A percentile compares a stretch with the other conserved stretches of the same genome.
These are phyloP conservation scores for Sebastes hubbsi DNA, from an alignment of 2,797 vertebrate species.

Conservation along the genomic window DNA sequence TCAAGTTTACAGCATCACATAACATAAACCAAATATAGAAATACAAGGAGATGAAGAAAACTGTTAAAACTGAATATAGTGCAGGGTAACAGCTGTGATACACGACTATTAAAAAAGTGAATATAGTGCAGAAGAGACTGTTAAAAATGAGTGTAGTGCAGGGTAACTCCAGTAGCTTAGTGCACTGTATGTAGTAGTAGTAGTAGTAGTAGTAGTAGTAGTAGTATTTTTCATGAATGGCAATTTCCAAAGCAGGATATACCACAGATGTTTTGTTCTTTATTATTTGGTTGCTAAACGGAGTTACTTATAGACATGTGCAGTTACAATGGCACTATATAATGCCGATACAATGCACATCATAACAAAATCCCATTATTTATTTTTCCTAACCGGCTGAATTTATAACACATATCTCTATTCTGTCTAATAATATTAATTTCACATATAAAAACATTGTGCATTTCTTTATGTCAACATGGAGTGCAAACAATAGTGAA, in stretches of 20 bases:
- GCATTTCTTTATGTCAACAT: neutral
- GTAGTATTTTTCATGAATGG: neutral
- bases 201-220: too few relatives aligned
- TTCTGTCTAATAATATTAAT: neutral
- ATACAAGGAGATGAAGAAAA: too few relatives aligned
- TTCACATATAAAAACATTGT: neutral
- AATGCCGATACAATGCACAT: neutral
- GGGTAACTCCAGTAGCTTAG: too few relatives aligned
- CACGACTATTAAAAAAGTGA: too few relatives aligned
- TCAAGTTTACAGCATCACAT: too few relatives aligned
- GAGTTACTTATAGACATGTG: neutral
- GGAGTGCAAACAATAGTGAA: neutral
- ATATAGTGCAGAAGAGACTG: too few relatives aligned
- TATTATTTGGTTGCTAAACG: neutral
- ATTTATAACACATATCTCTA: neutral
- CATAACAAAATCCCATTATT: neutral
- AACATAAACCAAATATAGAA: too few relatives aligned
- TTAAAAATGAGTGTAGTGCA: too few relatives aligned
- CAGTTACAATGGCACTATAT: neutral
- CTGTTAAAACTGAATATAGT: too few relatives aligned
- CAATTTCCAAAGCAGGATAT: neutral
- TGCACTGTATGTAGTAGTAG: too few relatives aligned
- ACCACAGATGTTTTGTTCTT: neutral
- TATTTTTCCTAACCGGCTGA: neutral
- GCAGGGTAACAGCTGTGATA: too few relatives aligned